Evolutionary conservation across 2,797 vertebrate species (phyloP).

Genomic region (Anguilla obscura): DNA sequence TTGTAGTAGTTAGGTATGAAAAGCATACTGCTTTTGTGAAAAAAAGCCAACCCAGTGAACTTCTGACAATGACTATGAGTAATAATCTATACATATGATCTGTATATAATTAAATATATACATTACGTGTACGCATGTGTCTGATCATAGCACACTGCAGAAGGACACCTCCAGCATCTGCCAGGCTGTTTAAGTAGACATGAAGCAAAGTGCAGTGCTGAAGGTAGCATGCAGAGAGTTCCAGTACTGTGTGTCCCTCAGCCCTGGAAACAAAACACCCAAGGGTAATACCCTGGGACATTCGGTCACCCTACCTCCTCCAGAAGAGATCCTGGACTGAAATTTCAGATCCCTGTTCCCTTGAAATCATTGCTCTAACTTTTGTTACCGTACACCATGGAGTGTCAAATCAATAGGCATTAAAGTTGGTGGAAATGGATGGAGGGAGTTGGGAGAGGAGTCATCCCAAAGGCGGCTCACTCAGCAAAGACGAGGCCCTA

Average conservation of each 20-base stretch:
- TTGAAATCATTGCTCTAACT: conserved; percentile 22
- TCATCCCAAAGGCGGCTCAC: not conserved
- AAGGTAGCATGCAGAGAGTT: conserved; percentile 1
- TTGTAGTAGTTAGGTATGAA: not conserved
- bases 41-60: not conserved
- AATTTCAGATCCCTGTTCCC: conserved; percentile 36
- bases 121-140: not conserved
- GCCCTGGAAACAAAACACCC: conserved; percentile 9
- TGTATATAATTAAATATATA: not conserved
- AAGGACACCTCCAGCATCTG: not conserved
- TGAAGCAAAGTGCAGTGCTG: conserved; percentile 7
- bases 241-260: conserved; percentile 8
- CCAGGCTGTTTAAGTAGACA: not conserved
- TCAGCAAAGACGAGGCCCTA: not conserved
- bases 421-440: conserved; percentile 26
- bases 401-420: conserved; percentile 28
- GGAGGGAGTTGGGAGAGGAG: not conserved
- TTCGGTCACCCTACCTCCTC: not conserved
- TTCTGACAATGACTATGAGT: not conserved
- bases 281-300: not conserved
- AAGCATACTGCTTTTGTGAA: not conserved
- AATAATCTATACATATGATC: not conserved
- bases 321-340: conserved; percentile 24
- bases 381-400: conserved; percentile 36
- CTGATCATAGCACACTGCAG: not conserved